Evolutionary conservation across 2,888 invertebrate genomes (phyloP).

Genomic region (Acronicta leporina): DNA sequence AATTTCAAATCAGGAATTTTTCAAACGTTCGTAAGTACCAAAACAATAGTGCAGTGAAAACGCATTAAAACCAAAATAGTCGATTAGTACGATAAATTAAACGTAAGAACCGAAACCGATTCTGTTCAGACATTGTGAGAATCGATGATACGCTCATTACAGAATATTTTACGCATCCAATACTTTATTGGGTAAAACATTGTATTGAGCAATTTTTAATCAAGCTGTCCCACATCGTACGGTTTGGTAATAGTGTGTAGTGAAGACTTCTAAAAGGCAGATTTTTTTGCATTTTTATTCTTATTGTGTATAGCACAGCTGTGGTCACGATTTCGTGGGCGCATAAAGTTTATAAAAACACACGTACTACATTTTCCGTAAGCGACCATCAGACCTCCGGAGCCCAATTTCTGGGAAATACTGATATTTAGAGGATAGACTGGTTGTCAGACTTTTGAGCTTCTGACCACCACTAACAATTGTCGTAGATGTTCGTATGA

Average conservation of each 20-base stretch:
- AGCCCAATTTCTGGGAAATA: no score
- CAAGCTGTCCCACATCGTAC: constrained; percentile 51
- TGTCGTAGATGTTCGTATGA: no score
- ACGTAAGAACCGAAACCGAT: constrained; percentile 66
- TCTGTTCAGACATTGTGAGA: constrained; percentile 63
- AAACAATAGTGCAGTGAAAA: constrained; percentile 45
- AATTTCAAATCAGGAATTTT: constrained; percentile 7
- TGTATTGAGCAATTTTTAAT: constrained; percentile 53
- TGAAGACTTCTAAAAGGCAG: not conserved
- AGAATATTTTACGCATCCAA: constrained; percentile 51
- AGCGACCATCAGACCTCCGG: no score
- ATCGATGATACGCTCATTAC: constrained; percentile 67
- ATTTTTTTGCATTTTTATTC: not conserved
- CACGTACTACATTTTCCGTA: no score
- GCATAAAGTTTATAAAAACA: no score
- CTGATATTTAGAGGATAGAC: no score
- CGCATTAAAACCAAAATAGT: constrained; percentile 45
- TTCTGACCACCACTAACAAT: no score
- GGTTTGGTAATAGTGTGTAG: constrained; percentile 41
- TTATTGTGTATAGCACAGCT: no score
- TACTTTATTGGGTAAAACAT: constrained; percentile 53
- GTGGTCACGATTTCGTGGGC: no score
- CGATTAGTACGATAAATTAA: constrained; percentile 61
- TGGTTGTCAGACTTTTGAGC: no score
- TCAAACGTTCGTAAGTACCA: constrained; percentile 1